Conservation (phyloP, 2,797 vertebrate genomes). For the Natrix natrix region DNA sequence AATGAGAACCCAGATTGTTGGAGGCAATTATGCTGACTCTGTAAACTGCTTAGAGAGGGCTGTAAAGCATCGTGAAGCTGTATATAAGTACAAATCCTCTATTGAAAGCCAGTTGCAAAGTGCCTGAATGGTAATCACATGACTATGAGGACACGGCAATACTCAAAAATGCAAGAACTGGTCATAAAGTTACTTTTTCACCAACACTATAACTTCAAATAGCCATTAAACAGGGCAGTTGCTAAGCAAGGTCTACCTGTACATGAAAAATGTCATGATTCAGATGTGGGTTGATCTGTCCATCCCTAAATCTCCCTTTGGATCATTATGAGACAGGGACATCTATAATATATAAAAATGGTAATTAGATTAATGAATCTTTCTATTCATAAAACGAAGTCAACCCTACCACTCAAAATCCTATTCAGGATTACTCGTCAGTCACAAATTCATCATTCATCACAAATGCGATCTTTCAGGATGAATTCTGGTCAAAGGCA, state of each 20-base stretch:
- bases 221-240: too few relatives aligned
- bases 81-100: too few relatives aligned
- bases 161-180: not conserved
- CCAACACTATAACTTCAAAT: too few relatives aligned
- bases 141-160: not conserved
- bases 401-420: slow-evolving; percentile 47
- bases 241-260: not conserved
- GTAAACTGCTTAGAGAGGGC: too few relatives aligned
- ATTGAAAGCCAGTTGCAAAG: not conserved
- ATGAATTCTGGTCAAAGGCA: not conserved
- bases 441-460: not conserved
- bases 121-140: not conserved
- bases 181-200: too few relatives aligned
- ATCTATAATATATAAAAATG: slow-evolving; percentile 30
- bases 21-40: too few relatives aligned
- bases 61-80: too few relatives aligned
- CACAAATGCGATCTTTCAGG: not conserved
- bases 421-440: not conserved
- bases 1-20: too few relatives aligned
- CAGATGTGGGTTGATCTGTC: not conserved
- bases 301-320: not conserved
- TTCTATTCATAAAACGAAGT: slow-evolving; percentile 47
- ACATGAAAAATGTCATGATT: too few relatives aligned
- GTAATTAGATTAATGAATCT: slow-evolving; percentile 41
- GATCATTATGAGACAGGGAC: not conserved